Percentiles rank a stretch among this genome's conserved stretches.
Conservation (phyloP, 2,797 vertebrate species). For the Hippocampus kuda region DNA sequence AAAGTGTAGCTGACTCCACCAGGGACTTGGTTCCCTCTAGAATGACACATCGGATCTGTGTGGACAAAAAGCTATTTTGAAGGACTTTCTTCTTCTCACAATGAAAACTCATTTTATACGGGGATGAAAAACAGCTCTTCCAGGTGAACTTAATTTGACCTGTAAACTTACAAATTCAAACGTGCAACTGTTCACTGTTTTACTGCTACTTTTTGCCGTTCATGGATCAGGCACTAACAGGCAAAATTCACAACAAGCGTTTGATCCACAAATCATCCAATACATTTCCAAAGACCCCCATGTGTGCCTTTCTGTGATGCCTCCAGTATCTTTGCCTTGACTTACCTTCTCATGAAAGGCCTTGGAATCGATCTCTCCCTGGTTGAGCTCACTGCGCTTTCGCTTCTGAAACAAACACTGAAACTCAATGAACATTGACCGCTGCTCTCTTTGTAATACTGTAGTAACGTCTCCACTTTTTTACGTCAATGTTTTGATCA, state of each 20-base stretch:
- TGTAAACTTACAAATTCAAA: no score
- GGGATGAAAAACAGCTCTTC: no score
- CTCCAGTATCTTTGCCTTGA: background rate
- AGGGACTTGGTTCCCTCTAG: conserved; percentile 72
- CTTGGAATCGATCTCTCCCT: conserved; percentile 80
- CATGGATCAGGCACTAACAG: no score
- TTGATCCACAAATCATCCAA: no score
- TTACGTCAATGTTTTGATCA: background rate
- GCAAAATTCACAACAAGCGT: no score
- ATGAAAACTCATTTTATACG: no score
- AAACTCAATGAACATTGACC: background rate
- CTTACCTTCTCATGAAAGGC: conserved; percentile 78
- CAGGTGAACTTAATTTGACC: no score
- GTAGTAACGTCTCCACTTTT: background rate
- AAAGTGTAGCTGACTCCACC: conserved; percentile 67
- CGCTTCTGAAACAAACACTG: conserved; percentile 66
- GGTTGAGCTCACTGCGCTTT: conserved; percentile 71
- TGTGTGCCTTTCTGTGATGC: background rate
- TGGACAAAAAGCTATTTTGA: conserved; percentile 1
- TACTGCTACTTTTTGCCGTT: background rate
- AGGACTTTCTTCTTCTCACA: no score
- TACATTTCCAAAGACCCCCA: no score
- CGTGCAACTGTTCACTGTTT: background rate
- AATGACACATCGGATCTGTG: conserved; percentile 76
- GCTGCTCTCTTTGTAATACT: background rate